A percentile compares a stretch with the other conserved stretches of the same genome.
Conservation (phyloP, 2,113 vertebrate genomes). For the Embiotoca jacksoni region DNA sequence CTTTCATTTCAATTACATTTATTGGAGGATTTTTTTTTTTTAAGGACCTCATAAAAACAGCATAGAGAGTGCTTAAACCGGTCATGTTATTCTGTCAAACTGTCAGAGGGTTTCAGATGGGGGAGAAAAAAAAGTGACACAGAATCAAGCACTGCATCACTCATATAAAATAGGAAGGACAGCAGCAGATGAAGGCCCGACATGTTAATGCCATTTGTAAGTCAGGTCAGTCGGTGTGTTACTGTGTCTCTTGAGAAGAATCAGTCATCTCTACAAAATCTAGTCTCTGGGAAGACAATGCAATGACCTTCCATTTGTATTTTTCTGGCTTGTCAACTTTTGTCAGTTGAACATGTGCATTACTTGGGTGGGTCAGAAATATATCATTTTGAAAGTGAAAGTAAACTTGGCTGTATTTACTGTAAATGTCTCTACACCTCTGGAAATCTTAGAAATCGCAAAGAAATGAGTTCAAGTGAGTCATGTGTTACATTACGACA, state of each 20-base stretch:
- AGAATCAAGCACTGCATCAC: background rate
- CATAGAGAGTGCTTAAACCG: constrained; percentile 3
- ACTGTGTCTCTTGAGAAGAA: background rate
- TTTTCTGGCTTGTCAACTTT: constrained; percentile 4
- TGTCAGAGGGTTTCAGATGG: background rate
- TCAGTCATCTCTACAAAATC: too few species aligned
- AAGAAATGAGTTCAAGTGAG: background rate
- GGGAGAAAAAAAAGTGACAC: background rate
- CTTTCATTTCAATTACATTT: background rate
- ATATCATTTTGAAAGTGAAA: constrained; percentile 63
- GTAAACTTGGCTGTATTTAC: background rate
- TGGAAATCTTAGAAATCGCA: background rate
- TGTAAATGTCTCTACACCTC: background rate
- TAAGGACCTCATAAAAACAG: background rate
- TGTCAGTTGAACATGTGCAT: constrained; percentile 4
- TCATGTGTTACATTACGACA: background rate
- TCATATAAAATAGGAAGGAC: constrained; percentile 7
- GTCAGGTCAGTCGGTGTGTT: background rate
- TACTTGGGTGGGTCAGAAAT: background rate
- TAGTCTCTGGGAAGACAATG: too few species aligned
- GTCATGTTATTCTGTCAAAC: constrained; percentile 17
- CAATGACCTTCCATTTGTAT: too few species aligned
- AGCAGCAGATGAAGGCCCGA: background rate
- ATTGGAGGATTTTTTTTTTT: background rate
- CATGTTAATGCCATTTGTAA: background rate